Evolutionary conservation across 2,888 invertebrate species (phyloP), one percentile per base, ranked within the genome.

Genomic region (Drosophila silvestris): DNA sequence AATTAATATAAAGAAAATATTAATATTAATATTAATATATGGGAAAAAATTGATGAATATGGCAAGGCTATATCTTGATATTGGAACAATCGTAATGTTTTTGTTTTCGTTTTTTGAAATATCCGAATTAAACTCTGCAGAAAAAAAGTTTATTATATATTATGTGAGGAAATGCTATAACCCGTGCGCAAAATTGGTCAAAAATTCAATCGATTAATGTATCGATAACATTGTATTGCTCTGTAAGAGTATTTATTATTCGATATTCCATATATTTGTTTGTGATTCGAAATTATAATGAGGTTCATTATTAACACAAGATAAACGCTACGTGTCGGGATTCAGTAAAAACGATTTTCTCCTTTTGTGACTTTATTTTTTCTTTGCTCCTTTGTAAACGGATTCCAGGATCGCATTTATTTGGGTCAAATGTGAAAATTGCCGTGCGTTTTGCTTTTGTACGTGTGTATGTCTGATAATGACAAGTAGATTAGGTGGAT

Each of bases 281-380:
- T 83, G 82, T 79, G 77, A 16, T 28, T 39, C 75, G 56, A 85
- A 80, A 86, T 81, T 83, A 77, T 85, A 83, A 83, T 85, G 83
- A 78, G 86, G 83, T 74, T 77, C 74, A 86, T 83, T 86, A 83
- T 74, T 83, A 81, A 78, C 81, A 71, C 82, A 41, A 75, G 86
- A 83, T 81, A 83, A 83, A 65, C 81, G 75, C 62, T 76, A 83
- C 86, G 83, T 83, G 83, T 67, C 54, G 44, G 56, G 81, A 75
- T 69, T 81, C 33, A 30, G 52, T 37, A 68, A 62, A 58, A 60
- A 26, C 35, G 70, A 44, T 66, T 50, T 60, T 51, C 51, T 26
- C 7, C 14, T 32, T 22, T 26, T 62, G n/a, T 44, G 70, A 69
- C 33, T 64, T 44, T 53, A 47, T 57, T 44, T 58, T 41, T 16